Conservation (phyloP, 37 sponge, comb jelly and placozoan genomes). For the Beroe forskalii region DNA sequence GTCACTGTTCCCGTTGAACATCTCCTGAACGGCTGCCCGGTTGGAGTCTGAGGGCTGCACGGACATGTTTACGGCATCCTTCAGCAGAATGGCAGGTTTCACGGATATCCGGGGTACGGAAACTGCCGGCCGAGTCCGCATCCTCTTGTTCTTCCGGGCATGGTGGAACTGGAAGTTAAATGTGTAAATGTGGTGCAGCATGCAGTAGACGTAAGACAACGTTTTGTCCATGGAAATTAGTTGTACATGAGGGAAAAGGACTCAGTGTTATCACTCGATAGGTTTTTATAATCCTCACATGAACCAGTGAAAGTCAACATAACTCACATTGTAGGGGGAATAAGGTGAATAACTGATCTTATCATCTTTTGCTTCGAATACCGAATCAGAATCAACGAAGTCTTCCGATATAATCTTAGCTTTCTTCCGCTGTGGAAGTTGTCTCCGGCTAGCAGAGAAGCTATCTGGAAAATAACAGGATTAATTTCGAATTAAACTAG, state of each 20-base stretch:
- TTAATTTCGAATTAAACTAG: no score
- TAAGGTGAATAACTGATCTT: constrained; percentile 48
- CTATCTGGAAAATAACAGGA: no score
- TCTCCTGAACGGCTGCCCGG: constrained; percentile 14
- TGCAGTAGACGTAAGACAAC: no score
- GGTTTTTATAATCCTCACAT: background rate
- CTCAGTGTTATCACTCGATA: no score
- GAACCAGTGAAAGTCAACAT: background rate
- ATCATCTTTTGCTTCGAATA: constrained; percentile 10
- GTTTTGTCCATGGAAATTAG: no score
- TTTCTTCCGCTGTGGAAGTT: constrained; percentile 34
- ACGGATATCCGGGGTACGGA: background rate
- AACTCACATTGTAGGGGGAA: background rate
- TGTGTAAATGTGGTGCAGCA: background rate
- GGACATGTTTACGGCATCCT: background rate
- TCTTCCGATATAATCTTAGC: constrained; percentile 16
- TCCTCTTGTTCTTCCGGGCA: constrained; percentile 41
- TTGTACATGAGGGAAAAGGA: no score
- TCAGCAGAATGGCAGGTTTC: constrained; percentile 15
- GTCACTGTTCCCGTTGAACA: constrained; percentile 44
- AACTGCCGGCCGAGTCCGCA: constrained; percentile 11
- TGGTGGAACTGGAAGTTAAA: constrained; percentile 12
- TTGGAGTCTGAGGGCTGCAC: background rate
- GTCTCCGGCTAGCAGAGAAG: background rate
- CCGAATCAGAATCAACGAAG: constrained; percentile 40